These are phyloP conservation scores for Narcine bancroftii DNA, from an alignment of 2,113 vertebrate genomes.

Conservation along the genomic window DNA sequence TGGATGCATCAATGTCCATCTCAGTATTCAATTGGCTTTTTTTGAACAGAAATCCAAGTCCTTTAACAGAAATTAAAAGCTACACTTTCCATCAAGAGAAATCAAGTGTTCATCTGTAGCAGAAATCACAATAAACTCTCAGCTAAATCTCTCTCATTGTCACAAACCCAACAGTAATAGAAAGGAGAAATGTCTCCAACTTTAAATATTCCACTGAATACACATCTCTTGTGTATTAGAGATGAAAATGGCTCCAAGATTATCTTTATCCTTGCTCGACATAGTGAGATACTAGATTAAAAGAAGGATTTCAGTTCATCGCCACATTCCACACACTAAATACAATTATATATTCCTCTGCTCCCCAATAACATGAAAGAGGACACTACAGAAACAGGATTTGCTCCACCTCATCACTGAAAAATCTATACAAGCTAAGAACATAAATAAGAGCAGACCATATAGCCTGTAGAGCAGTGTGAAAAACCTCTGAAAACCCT, in stretches of 20 bases:
- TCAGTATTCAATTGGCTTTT: not conserved
- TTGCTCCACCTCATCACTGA: not conserved
- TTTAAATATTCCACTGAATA: not conserved
- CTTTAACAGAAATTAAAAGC: not conserved
- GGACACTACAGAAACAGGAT: not conserved
- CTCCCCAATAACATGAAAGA: not conserved
- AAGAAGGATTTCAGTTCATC: not conserved
- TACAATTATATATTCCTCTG: not conserved
- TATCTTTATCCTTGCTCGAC: not conserved
- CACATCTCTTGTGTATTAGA: not conserved
- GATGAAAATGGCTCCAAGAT: not conserved
- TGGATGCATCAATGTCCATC: not conserved
- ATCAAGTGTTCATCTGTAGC: not conserved
- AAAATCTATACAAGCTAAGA: too few relatives aligned
- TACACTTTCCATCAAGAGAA: not conserved
- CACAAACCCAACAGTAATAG: not conserved
- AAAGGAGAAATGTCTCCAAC: not conserved
- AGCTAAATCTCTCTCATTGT: not conserved
- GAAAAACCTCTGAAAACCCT: too few relatives aligned
- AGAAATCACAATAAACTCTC: not conserved
- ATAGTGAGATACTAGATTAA: not conserved
- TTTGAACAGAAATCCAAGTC: not conserved
- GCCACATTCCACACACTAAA: not conserved
- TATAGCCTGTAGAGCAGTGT: too few relatives aligned
- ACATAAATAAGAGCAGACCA: too few relatives aligned